phyloP scores from a whole-genome alignment of 2,113 vertebrate species.

The Chloebia gouldiae region DNA sequence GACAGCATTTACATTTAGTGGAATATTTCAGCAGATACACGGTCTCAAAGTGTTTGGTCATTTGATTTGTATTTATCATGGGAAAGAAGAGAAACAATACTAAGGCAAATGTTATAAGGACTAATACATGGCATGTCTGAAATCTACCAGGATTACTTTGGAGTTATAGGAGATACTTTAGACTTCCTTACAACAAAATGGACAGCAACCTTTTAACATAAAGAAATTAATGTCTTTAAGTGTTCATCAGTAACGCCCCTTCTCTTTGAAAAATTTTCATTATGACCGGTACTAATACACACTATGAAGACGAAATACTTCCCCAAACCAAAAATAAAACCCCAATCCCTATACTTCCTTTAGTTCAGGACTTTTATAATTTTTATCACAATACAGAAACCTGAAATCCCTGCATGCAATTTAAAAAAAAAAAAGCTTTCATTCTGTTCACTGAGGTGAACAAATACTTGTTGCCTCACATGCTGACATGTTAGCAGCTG shows the following conservation, averaged over 20 bases:
- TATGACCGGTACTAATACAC: slow-evolving; percentile 7
- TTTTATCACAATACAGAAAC: slow-evolving; percentile 51
- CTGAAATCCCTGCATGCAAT: slow-evolving; percentile 54
- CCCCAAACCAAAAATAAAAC: slow-evolving; percentile 9
- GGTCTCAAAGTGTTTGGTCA: slow-evolving; percentile 77
- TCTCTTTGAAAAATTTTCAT: slow-evolving; percentile 3
- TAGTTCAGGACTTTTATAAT: slow-evolving; percentile 19
- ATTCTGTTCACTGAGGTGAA: background rate
- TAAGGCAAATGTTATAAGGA: slow-evolving; percentile 74
- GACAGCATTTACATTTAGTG: slow-evolving; percentile 48
- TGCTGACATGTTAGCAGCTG: background rate
- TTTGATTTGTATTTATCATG: slow-evolving; percentile 60
- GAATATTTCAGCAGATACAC: slow-evolving; percentile 64
- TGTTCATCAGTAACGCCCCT: slow-evolving; percentile 12
- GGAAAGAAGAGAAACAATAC: slow-evolving; percentile 59
- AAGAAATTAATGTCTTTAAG: slow-evolving; percentile 15
- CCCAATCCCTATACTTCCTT: slow-evolving; percentile 34
- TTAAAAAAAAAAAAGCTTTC: background rate
- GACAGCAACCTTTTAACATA: slow-evolving; percentile 6
- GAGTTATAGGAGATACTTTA: slow-evolving; percentile 25
- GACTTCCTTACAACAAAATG: slow-evolving; percentile 1
- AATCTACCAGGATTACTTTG: slow-evolving; percentile 25
- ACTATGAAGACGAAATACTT: slow-evolving; percentile 20
- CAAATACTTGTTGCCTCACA: background rate
- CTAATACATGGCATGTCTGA: slow-evolving; percentile 37